phyloP scores from a whole-genome alignment of 2,888 invertebrate species.

The Tetheella fluctuosa region DNA sequence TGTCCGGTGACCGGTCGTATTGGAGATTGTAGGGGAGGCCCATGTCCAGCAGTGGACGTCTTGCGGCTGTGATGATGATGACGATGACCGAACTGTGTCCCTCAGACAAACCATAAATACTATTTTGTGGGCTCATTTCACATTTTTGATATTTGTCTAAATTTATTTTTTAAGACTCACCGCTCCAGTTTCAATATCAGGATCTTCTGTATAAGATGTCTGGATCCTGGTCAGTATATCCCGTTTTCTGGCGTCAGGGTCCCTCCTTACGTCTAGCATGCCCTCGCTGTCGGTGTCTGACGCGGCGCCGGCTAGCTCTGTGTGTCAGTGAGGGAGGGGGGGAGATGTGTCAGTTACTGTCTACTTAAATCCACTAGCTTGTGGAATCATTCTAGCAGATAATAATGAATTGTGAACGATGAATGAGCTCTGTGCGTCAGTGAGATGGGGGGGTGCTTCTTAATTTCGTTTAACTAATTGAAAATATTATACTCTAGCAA shows the following conservation, averaged over 20 bases:
- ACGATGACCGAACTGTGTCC: too few species aligned
- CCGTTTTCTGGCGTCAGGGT: conserved; percentile 38
- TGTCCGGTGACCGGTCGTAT: too few species aligned
- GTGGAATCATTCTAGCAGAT: not conserved
- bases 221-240: conserved; percentile 61
- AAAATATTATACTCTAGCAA: too few species aligned
- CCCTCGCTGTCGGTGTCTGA: conserved; percentile 78
- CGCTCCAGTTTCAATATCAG: conserved; percentile 80
- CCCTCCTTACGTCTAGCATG: conserved; percentile 48
- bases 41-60: too few species aligned
- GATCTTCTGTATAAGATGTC: conserved; percentile 71
- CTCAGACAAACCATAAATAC: too few species aligned
- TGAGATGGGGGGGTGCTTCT: too few species aligned
- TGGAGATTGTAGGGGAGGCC: too few species aligned
- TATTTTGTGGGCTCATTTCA: too few species aligned
- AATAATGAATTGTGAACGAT: not conserved
- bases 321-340: not conserved
- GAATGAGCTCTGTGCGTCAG: not conserved
- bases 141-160: too few species aligned
- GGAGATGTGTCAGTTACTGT: conserved; percentile 27
- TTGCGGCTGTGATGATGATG: too few species aligned
- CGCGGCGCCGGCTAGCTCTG: conserved; percentile 77
- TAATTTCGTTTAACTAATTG: too few species aligned
- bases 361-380: conserved; percentile 20
- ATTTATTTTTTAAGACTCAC: conserved; percentile 54